These are phyloP conservation scores for Patiria miniata DNA, from an alignment of 35 echinoderm and acorn worm genomes.

Conservation along the genomic window DNA sequence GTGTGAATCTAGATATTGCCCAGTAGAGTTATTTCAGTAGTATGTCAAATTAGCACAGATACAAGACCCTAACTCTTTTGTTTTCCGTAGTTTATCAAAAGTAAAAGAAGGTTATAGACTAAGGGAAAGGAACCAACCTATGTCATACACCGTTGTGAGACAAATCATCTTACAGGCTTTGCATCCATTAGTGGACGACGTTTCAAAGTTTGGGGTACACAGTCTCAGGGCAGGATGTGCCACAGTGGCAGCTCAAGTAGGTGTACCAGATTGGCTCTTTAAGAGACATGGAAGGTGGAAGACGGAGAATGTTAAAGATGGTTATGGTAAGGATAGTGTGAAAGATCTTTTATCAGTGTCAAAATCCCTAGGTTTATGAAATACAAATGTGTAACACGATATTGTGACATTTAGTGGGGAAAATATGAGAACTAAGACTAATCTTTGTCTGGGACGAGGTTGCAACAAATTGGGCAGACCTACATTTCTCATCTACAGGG, in stretches of 20 bases:
- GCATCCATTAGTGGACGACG: not conserved
- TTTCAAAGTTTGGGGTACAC: constrained; percentile 37
- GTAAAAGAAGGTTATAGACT: constrained; percentile 1
- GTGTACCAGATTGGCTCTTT: constrained; percentile 52
- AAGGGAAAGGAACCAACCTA: constrained; percentile 22
- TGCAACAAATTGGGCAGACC: too few relatives aligned
- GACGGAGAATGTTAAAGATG: constrained; percentile 14
- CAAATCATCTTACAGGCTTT: not conserved
- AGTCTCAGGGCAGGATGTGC: constrained; percentile 52
- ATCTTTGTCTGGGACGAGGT: too few relatives aligned
- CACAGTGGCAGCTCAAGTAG: constrained; percentile 36
- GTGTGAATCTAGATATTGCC: not conserved
- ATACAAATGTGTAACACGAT: too few relatives aligned
- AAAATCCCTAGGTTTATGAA: too few relatives aligned
- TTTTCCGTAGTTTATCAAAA: constrained; percentile 21
- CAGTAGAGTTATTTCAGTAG: not conserved
- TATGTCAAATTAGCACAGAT: not conserved
- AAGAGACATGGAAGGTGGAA: constrained; percentile 58
- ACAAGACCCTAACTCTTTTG: not conserved
- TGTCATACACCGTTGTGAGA: not conserved
- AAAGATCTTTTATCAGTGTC: too few relatives aligned
- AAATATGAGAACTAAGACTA: too few relatives aligned
- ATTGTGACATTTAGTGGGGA: too few relatives aligned
- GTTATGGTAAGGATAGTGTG: constrained; percentile 8
- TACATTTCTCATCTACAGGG: too few relatives aligned